These are phyloP conservation scores for Dynastes hyllus DNA, from an alignment of 2,888 invertebrate species.

Conservation along the genomic window DNA sequence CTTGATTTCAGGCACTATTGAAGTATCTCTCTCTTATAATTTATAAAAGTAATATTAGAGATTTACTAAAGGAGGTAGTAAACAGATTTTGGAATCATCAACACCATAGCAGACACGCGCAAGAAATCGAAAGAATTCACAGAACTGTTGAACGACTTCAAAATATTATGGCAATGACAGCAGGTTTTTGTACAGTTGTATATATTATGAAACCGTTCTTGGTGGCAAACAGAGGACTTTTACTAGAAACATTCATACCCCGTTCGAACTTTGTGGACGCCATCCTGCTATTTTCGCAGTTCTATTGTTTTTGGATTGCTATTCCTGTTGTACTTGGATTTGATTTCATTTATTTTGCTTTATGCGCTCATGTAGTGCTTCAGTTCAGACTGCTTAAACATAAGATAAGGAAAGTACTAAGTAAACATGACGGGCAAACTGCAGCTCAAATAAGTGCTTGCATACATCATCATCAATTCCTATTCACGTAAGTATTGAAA, in stretches of 20 bases:
- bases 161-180: background rate
- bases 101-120: background rate
- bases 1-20: background rate
- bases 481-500: background rate
- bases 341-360: slow-evolving; percentile 5
- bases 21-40: background rate
- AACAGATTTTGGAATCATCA: background rate
- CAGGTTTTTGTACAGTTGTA: background rate
- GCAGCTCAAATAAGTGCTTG: background rate
- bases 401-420: background rate
- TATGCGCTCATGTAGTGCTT: background rate
- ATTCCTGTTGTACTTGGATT: background rate
- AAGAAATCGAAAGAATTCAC: background rate
- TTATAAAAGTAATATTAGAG: background rate
- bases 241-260: background rate
- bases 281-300: background rate
- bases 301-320: background rate
- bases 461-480: background rate
- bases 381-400: background rate
- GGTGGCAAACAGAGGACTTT: background rate
- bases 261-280: background rate
- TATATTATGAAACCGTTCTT: background rate
- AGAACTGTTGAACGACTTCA: background rate
- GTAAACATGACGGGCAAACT: background rate
- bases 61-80: background rate